Evolutionary conservation across 2,888 invertebrate species (phyloP), one percentile per base, ranked within the genome.

Genomic region (Eupithecia exiguata): DNA sequence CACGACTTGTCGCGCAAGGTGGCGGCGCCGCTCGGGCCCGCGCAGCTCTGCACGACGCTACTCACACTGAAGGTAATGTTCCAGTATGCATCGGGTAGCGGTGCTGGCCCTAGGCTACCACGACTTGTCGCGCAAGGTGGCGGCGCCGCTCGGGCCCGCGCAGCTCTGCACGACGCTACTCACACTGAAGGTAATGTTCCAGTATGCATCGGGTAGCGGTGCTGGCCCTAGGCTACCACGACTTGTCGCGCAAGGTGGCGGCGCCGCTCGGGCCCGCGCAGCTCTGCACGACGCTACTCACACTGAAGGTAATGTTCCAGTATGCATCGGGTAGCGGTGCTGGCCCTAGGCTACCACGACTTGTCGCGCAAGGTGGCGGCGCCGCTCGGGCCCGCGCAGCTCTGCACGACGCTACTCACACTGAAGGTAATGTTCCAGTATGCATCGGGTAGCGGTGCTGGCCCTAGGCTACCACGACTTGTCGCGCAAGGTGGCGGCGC

Each of bases 171-270:
- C 91, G 25, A 93, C 91, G 75, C 87, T 98, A 78, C 89, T 97
- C 74, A 91, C 95, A 84, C 92, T 95, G 16, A 95, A 95, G 91
- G 94, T 94, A 80, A 43, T n/a, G n/a, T n/a, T n/a, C n/a, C n/a
- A n/a, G n/a, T n/a, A n/a, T n/a, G n/a, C 95, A 87, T 84, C 96
- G 97, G 91, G 95, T 97, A 87, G 97, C 96, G 0, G 92, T 97
- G 58, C 89, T 97, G 83, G 94, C 96, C 0, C 89, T 96, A 76
- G 96, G 96, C 86, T 98, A 97, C 87, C 96, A 96, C 87, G 97
- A 97, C 85, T 95, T 96, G 91, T 96, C 96, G 82, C 94, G 96
- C 80, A 96, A 96, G 71, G 84, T 89, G 0, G 85, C 93, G 38
- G 95, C 95, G 68, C 95, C 96, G 18, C 93, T 95, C 36, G 97